Base-by-base conservation (phyloP, 2,113 vertebrate genomes). In the Oncorhynchus gorbuscha region DNA sequence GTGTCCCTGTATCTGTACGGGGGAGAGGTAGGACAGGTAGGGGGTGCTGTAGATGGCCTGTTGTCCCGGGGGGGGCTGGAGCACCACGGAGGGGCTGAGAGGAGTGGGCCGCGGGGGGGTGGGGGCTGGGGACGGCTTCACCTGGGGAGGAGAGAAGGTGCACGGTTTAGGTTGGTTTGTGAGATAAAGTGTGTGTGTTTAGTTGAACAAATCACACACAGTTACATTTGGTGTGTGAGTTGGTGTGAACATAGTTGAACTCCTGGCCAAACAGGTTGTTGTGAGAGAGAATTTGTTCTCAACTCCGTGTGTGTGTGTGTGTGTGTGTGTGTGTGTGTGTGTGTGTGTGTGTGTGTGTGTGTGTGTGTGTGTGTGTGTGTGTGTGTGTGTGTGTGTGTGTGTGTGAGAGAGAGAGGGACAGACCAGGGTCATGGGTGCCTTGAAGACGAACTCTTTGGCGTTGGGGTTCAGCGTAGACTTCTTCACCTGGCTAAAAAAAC, bases 391-490 rank as follows among this genome's bases (percentile, higher is more conserved):
- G 26, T 32, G 0, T 39, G 69, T 7, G n/a, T 7, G 35, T 0
- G 35, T 0, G 35, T 0, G 4, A 12, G 22, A 79, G 24, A 24
- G 24, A 51, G 49, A 3, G 28, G 22, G 13, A 79, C 86, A 76
- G 0, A 88, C 88, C 83, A 22, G 2, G 0, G 18, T 3, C 0
- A 18, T 0, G 14, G 48, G 70, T 24, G 73, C 83, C 84, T 88
- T 88, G 0, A 88, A 89, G 4, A 96, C 97, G 79, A 97, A 97
- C 85, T 97, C 96, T 91, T 97, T 97, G 79, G 96, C 96, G 14
- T 97, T 97, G 67, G 96, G 96, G 78, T 97, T 97, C 87, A 97
- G 85, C 0, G 96, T 97, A 1, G 96, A 97, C 76, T 96, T 97
- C 91, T 97, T 97, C 35, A 97, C 95, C 94, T 97, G 96, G 74